Conservation (phyloP, 2,113 vertebrate species). For the Hypocryptadius cinnamomeus region DNA sequence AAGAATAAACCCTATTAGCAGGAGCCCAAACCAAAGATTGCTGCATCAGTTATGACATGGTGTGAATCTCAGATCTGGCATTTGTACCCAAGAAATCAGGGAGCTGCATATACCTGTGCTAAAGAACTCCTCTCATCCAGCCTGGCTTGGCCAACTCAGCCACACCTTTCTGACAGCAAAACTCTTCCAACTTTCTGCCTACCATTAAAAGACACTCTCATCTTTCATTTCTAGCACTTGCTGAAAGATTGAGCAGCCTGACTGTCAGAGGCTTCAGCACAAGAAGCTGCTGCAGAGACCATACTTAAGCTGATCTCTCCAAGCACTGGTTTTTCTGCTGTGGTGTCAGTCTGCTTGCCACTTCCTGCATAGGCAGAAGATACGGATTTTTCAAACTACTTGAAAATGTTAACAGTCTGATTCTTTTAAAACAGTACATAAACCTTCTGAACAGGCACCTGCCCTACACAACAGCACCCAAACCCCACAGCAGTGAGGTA, state of each 20-base stretch:
- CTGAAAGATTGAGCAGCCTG: not conserved
- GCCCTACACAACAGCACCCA: not conserved
- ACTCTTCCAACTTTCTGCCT: conserved; percentile 1
- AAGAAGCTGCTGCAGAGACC: not conserved
- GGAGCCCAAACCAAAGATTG: not conserved
- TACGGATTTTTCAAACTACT: not conserved
- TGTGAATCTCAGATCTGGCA: not conserved
- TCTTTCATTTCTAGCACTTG: conserved; percentile 11
- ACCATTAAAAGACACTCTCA: conserved; percentile 15
- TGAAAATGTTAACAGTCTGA: not conserved
- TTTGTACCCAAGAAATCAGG: not conserved
- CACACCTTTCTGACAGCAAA: not conserved
- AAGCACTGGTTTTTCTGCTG: not conserved
- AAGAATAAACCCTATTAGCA: not conserved
- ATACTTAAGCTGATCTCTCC: not conserved
- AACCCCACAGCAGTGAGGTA: not conserved
- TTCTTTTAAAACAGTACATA: not conserved
- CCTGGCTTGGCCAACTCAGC: not conserved
- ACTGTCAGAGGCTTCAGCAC: not conserved
- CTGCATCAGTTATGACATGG: rapidly evolving
- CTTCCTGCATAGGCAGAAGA: not conserved
- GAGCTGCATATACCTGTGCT: not conserved
- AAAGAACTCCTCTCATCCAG: not conserved
- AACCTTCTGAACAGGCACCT: not conserved
- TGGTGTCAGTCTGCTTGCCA: not conserved